Conservation (phyloP, 2,797 vertebrate species). For the Pseudopleuronectes americanus region DNA sequence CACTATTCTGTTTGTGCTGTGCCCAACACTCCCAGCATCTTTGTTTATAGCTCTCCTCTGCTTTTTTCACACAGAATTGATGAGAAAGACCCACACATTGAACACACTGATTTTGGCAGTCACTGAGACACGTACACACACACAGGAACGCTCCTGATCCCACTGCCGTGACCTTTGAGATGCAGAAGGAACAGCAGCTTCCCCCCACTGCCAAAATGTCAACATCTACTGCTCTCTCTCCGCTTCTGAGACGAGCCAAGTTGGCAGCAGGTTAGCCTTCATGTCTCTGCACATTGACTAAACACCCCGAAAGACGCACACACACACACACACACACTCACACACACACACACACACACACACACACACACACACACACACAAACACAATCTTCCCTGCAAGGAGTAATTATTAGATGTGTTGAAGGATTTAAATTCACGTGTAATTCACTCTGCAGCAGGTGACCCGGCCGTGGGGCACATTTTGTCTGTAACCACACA, state of each 20-base stretch:
- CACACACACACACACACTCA: constrained; percentile 4
- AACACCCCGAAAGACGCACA: constrained; percentile 4
- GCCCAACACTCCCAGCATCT: constrained; percentile 72
- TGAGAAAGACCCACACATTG: constrained; percentile 63
- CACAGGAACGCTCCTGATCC: constrained; percentile 53
- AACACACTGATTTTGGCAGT: constrained; percentile 67
- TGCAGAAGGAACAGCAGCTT: constrained; percentile 77
- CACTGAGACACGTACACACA: neutral
- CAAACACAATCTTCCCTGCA: constrained; percentile 24
- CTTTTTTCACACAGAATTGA: constrained; percentile 76
- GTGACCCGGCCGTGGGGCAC: neutral
- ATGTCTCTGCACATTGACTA: constrained; percentile 52
- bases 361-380: constrained; percentile 9
- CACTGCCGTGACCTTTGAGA: constrained; percentile 81
- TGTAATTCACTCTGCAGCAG: constrained; percentile 24
- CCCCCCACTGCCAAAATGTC: constrained; percentile 82
- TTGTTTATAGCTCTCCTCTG: constrained; percentile 78
- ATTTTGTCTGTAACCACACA: constrained; percentile 3
- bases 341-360: constrained; percentile 2
- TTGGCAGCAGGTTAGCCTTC: constrained; percentile 71
- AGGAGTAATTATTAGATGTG: constrained; percentile 36
- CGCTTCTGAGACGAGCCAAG: constrained; percentile 61
- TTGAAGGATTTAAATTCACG: constrained; percentile 35
- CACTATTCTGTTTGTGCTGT: constrained; percentile 69
- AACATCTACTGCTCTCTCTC: constrained; percentile 76